These are phyloP conservation scores for Pseudococcus viburni DNA, from an alignment of 2,888 invertebrate genomes.

Conservation along the genomic window DNA sequence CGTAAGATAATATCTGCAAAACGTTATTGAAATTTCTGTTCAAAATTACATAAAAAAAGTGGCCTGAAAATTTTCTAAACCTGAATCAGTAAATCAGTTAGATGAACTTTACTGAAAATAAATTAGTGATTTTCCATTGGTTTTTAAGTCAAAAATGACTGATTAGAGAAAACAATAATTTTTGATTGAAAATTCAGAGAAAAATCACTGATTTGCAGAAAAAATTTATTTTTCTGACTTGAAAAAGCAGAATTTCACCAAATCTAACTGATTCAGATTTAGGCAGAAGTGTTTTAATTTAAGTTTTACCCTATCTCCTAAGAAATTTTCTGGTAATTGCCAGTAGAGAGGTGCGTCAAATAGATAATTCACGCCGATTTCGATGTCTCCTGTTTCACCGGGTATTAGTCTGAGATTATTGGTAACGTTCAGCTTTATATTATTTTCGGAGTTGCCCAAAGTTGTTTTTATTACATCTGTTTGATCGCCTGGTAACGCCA, in stretches of 20 bases:
- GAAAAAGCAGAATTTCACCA: too few relatives aligned
- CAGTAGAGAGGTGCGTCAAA: slow-evolving; percentile 84
- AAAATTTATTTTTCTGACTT: too few relatives aligned
- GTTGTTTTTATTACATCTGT: neutral
- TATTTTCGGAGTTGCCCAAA: slow-evolving; percentile 25
- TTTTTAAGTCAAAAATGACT: too few relatives aligned
- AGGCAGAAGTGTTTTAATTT: too few relatives aligned
- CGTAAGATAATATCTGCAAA: slow-evolving; percentile 86
- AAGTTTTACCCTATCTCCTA: slow-evolving; percentile 81
- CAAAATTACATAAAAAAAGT: too few relatives aligned
- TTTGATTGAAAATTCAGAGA: neutral
- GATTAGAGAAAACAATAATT: too few relatives aligned
- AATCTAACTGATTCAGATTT: too few relatives aligned
- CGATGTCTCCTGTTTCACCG: slow-evolving; percentile 75
- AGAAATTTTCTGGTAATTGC: slow-evolving; percentile 84
- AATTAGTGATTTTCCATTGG: too few relatives aligned
- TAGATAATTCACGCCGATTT: slow-evolving; percentile 74
- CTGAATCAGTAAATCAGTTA: too few relatives aligned
- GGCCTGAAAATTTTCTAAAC: too few relatives aligned
- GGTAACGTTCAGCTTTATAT: slow-evolving; percentile 71
- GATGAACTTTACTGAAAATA: too few relatives aligned
- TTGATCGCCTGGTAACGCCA: slow-evolving; percentile 61
- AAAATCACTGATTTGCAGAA: neutral
- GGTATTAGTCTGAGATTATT: slow-evolving; percentile 79
- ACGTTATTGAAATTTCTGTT: neutral